Conservation (phyloP, 2,113 vertebrate species). For the Neodon shergylaensis region DNA sequence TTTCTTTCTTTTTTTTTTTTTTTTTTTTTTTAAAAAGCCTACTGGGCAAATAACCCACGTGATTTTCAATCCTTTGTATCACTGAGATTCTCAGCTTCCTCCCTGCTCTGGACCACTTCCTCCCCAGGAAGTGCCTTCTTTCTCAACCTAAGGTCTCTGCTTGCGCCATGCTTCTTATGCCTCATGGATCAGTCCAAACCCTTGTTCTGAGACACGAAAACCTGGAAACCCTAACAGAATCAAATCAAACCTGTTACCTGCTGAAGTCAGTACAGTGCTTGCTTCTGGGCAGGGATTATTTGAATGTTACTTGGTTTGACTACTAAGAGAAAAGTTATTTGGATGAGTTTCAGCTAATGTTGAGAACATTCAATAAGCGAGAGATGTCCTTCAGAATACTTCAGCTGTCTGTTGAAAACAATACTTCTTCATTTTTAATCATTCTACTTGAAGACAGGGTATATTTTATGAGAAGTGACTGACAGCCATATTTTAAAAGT, state of each 20-base stretch:
- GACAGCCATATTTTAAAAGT: not conserved
- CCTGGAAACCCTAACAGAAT: not conserved
- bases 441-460: not conserved
- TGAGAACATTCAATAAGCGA: not conserved
- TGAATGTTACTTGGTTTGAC: not conserved
- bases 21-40: not conserved
- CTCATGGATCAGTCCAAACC: not conserved
- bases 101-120: not conserved
- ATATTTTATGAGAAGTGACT: not conserved
- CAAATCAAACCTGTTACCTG: not conserved
- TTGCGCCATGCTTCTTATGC: too few relatives aligned
- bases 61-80: not conserved
- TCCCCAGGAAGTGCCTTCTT: not conserved
- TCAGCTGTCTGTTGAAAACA: not conserved
- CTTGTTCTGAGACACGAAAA: not conserved
- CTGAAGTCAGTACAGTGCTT: not conserved
- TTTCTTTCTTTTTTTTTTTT: too few relatives aligned
- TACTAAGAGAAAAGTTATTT: not conserved
- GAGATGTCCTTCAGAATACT: not conserved
- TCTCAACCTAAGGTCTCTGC: not conserved
- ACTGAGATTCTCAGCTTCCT: not conserved
- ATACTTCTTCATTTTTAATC: not conserved
- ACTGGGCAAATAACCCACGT: not conserved
- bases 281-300: not conserved
- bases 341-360: not conserved